Evolutionary conservation across 2,113 vertebrate species (phyloP), one percentile per base, ranked within the genome.

Genomic region (Steatornis caripensis): DNA sequence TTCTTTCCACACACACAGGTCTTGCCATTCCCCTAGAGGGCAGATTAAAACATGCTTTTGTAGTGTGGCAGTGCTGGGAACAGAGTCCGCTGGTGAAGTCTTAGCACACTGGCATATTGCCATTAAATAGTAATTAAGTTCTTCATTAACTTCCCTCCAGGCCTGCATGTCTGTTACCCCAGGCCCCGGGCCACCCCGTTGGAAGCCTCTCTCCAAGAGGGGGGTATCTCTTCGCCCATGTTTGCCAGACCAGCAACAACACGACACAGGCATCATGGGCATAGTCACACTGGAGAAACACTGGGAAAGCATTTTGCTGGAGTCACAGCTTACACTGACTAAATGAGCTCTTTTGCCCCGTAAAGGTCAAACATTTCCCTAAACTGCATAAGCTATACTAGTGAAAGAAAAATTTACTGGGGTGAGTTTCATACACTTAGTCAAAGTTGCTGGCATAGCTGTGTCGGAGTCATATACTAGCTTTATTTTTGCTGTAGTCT

Each of bases 401-500:
- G 27, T 90, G 70, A 84, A 92, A 80, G 49, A 88, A 76, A 79
- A 84, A 93, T 26, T 45, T 88, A 92, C 45, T 70, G 18, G 7
- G 58, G 46, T 26, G 36, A 39, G 2, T 89, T 86, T 86, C 62
- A 53, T 11, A 21, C 30, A 34, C 54, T 61, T 72, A 49, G 57
- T 15, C 70, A 66, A 92, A 92, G 60, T 32, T 93, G 37, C 75
- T 88, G 76, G 41, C 71, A 54, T 41, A 80, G 85, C 66, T 93
- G 22, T 83, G 41, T 65, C 3, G 5, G 54, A 49, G 22, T 36
- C 46, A 30, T 86, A 61, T 43, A 65, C 77, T 69, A 57, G 22
- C 26, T 92, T 83, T 90, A 74, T 72, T 88, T 90, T 90, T 74
- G 62, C 84, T 88, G 41, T 69, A 83, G 58, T 86, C 79, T 79